phyloP scores from a whole-genome alignment of 2,113 vertebrate genomes.

The Carassius carassius region DNA sequence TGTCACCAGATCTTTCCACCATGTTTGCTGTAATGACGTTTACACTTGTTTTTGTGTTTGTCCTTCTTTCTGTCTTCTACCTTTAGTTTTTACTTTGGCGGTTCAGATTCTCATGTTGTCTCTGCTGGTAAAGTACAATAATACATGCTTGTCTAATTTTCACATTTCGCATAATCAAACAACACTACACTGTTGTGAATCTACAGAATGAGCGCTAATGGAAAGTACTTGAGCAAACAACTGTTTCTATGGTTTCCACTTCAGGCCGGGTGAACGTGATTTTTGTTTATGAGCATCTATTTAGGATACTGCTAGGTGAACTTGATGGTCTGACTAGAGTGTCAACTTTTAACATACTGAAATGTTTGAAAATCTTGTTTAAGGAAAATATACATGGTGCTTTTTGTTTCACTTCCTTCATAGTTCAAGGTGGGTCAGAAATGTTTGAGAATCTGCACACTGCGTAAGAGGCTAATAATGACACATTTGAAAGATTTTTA shows the following conservation, averaged over 20 bases:
- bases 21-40: neutral
- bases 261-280: neutral
- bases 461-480: neutral
- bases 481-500: neutral
- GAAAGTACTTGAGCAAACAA: neutral
- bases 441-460: neutral
- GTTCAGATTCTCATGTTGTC: neutral
- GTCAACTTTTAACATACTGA: neutral
- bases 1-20: neutral
- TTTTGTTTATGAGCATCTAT: neutral
- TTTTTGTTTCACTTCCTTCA: neutral
- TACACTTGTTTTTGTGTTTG: neutral
- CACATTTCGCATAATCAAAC: neutral
- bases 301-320: neutral
- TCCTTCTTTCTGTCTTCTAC: neutral
- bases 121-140: neutral
- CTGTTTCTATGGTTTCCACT: slow-evolving; percentile 12
- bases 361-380: neutral
- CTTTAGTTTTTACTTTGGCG: neutral
- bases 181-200: neutral
- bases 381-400: too few species aligned
- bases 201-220: neutral
- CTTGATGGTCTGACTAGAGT: neutral
- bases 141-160: neutral
- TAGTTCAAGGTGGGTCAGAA: neutral